These are phyloP conservation scores for Andinoacara biseriatus DNA, from an alignment of 2,113 vertebrate genomes.

Conservation along the genomic window DNA sequence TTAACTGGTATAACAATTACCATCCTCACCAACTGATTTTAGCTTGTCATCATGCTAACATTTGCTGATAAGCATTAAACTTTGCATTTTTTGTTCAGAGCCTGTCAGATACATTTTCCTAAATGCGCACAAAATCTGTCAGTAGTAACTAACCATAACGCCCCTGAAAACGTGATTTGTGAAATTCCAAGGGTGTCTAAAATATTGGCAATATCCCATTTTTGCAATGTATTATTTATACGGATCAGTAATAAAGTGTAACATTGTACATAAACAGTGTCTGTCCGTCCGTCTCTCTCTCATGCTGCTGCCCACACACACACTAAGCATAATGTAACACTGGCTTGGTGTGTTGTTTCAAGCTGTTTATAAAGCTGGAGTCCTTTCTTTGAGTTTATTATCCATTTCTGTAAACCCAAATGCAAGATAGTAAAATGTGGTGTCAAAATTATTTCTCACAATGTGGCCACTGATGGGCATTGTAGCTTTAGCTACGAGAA, in stretches of 20 bases:
- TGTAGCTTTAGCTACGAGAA: background rate
- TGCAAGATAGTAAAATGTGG: background rate
- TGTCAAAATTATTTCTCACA: background rate
- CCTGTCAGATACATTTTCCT: too few relatives aligned
- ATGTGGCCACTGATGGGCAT: background rate
- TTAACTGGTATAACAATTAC: background rate
- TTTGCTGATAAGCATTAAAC: too few relatives aligned
- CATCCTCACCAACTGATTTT: too few relatives aligned
- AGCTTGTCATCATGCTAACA: too few relatives aligned
- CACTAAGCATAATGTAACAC: background rate
- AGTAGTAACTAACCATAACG: background rate
- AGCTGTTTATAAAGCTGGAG: background rate
- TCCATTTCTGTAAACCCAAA: background rate
- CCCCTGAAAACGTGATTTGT: background rate
- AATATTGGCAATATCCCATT: background rate
- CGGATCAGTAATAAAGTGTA: background rate
- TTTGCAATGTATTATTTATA: background rate
- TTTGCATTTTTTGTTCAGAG: too few relatives aligned
- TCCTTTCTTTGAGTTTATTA: background rate
- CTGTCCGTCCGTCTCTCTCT: background rate
- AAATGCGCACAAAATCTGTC: too few relatives aligned
- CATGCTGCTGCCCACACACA: background rate
- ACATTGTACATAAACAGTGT: background rate
- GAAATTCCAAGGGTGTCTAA: background rate
- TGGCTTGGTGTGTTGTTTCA: background rate